Base-by-base conservation (phyloP, 2,113 vertebrate genomes). In the Bungarus multicinctus region DNA sequence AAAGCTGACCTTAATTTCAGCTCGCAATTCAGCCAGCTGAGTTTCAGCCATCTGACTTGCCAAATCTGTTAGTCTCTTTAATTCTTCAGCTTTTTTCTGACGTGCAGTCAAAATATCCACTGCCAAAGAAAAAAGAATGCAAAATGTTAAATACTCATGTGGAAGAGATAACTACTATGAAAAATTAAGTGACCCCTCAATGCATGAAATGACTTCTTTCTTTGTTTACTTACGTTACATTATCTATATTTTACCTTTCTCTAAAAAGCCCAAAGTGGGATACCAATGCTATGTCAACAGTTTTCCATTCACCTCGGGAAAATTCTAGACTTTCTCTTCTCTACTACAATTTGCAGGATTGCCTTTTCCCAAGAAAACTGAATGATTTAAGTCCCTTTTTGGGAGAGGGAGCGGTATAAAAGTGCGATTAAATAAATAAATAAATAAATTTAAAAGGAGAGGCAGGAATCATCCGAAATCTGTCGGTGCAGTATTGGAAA, bases 31-130 rank as follows among this genome's bases (percentile, higher is more conserved):
- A 22, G 98, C 96, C 89, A 98, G 96, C 96, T 98, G 98, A 92
- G 96, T 96, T 96, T 98, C 98, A 34, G 98, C 97, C 98, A 98
- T 98, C 86, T 98, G 98, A 97, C 97, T 98, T 95, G 98, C 97
- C 16, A 98, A 95, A 91, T 98, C 98, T 0, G 98, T 97, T 89
- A 98, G 95, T 89, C 97, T 97, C 96, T 98, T 98, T 58, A 98
- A 96, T 95, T 98, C 98, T 93, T 98, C 98, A 45, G 98, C 98
- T 93, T 98, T 98, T 97, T 97, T 98, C 96, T 98, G 98, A 89
- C 98, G 97, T 95, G 97, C 97, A 91, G 97, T 98, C 96, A 98
- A 96, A 95, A 98, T 98, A 96, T 98, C 98, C 97, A 98, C 98
- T 98, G 97, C 92, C 97, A 96, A 95, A 91, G 55, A 93, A 93